Base-by-base conservation (phyloP, 2,888 invertebrate species). In the Mythimna lalbum region DNA sequence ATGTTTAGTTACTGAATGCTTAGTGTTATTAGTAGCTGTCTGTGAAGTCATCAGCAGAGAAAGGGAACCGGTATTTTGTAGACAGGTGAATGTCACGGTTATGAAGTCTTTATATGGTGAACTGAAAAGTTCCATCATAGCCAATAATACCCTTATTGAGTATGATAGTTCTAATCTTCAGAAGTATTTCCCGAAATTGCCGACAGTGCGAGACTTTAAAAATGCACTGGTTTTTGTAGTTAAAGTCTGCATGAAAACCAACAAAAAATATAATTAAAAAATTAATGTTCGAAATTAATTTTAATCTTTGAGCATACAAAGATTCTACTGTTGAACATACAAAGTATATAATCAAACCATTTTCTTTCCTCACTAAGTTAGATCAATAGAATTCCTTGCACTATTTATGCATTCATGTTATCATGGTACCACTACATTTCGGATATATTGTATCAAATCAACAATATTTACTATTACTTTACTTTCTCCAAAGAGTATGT, bases 401-500 rank as follows among this genome's bases (percentile, higher is more conserved):
- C 39, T 50, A 19, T 23, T 39, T 14, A 70, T 69, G 17, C 10
- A 3, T 39, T 39, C 6, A 6, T 19, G 19, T 23, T 27, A 21
- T 21, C 21, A 53, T 27, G 5, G 73, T 47, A n/a, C 21, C 9
- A 65, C 19, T 6, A n/a, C n/a, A 3, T 19, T 31, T 21, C 23
- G 21, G 27, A 69, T 53, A 72, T 19, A 69, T 19, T 52, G 12
- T 49, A 39, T 19, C 57, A 72, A 72, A 39, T 19, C 57, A 72
- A 72, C 12, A 62, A 50, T 52, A 78, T 62, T 79, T 63, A 43
- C 17, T 57, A 52, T 64, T 52, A 47, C 56, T 52, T 49, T 21
- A 52, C 23, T 61, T 52, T 76, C 14, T 33, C 60, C 56, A 79
- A 61, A 65, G 49, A 62, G 33, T 50, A 78, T 73, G 52, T 56